These are phyloP conservation scores for Eupithecia inturbata DNA, from an alignment of 2,888 invertebrate genomes.

Conservation along the genomic window DNA sequence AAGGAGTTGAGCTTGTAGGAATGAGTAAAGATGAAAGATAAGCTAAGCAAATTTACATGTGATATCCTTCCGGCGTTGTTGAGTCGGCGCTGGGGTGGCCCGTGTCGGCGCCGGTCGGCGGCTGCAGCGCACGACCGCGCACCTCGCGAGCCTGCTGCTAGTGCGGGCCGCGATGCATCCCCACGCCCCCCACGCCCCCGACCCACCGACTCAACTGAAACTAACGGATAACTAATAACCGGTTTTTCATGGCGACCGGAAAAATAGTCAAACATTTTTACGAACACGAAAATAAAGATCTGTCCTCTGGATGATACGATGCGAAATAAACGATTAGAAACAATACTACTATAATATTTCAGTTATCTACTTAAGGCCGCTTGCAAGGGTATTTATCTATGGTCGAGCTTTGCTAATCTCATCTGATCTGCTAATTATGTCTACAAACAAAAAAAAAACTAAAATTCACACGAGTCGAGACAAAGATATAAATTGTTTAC, in stretches of 20 bases:
- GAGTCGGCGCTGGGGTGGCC: background rate
- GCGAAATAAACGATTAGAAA: background rate
- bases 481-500: too few relatives aligned
- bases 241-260: background rate
- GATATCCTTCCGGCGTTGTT: conserved; percentile 16
- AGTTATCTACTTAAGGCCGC: too few relatives aligned
- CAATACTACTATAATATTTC: too few relatives aligned
- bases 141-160: conserved; percentile 7
- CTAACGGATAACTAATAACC: conserved; percentile 38
- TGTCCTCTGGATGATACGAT: background rate
- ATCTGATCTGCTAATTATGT: too few relatives aligned
- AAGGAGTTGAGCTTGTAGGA: background rate
- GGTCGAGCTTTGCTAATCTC: too few relatives aligned
- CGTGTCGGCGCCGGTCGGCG: background rate
- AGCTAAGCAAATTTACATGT: conserved; percentile 16
- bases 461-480: too few relatives aligned
- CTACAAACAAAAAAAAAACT: too few relatives aligned
- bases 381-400: too few relatives aligned
- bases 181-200: background rate
- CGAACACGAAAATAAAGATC: background rate
- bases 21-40: background rate
- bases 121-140: conserved; percentile 15
- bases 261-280: background rate
- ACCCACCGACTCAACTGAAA: conserved; percentile 24
- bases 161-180: conserved; percentile 26